A percentile compares a stretch with the other conserved stretches of the same genome.
phyloP scores from a whole-genome alignment of 2,113 vertebrate species.

The Tympanuchus pallidicinctus region DNA sequence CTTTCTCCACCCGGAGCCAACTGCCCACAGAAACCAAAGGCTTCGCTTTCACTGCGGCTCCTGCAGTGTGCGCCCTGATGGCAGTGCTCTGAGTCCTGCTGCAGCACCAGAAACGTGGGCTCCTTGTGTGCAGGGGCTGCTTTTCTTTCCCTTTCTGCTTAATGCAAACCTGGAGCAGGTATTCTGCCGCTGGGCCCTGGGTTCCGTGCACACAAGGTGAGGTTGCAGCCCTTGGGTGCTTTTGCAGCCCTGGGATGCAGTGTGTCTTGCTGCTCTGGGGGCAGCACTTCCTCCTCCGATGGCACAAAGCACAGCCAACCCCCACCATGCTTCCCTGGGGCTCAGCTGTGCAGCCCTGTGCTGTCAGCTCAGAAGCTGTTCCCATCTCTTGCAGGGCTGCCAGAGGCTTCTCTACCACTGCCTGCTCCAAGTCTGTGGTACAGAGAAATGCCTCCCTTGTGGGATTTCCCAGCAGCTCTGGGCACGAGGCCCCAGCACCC shows the following conservation, averaged over 20 bases:
- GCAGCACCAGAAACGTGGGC: too few relatives aligned
- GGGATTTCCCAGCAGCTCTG: constrained; percentile 3
- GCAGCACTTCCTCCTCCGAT: not conserved
- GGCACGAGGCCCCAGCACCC: accelerated
- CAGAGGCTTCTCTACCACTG: not conserved
- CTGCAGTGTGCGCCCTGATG: accelerated
- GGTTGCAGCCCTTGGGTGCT: not conserved
- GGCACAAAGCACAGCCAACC: not conserved
- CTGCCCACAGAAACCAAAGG: not conserved
- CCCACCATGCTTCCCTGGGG: accelerated
- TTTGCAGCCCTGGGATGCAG: not conserved
- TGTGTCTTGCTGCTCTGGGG: accelerated
- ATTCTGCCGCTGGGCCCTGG: accelerated
- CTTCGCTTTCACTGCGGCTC: not conserved
- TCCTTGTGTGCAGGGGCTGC: not conserved
- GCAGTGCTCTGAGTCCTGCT: not conserved
- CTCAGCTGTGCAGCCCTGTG: not conserved
- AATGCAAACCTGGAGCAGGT: not conserved
- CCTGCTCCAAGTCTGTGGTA: not conserved
- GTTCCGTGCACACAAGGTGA: not conserved
- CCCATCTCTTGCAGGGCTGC: not conserved
- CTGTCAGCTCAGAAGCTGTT: not conserved
- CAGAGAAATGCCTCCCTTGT: not conserved
- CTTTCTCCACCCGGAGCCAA: not conserved
- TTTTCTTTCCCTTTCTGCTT: not conserved